These are phyloP conservation scores for Apis dorsata DNA, from an alignment of 1,140 invertebrate genomes.

Conservation along the genomic window DNA sequence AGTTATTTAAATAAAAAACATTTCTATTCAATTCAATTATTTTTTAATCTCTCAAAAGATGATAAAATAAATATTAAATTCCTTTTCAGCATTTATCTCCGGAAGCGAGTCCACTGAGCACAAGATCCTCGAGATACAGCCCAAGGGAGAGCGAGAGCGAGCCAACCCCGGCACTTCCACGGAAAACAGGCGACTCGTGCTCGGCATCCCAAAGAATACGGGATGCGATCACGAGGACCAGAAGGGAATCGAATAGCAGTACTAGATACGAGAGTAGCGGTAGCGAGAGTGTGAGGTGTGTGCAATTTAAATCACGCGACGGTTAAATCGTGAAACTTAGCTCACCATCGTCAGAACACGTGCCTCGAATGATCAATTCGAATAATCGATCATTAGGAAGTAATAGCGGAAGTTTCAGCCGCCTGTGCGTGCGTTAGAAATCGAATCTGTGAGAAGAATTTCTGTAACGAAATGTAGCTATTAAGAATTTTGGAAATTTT, in stretches of 20 bases:
- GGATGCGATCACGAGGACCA: constrained; percentile 77
- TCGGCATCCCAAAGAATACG: constrained; percentile 77
- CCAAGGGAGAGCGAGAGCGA: constrained; percentile 79
- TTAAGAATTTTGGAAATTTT: not conserved
- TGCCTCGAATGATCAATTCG: not conserved
- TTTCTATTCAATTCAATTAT: not conserved
- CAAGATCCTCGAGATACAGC: constrained; percentile 78
- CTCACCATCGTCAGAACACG: not conserved
- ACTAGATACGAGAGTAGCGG: constrained; percentile 78
- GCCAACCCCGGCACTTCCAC: constrained; percentile 76
- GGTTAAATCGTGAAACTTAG: not conserved
- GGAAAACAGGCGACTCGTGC: constrained; percentile 75
- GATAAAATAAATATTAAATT: not conserved
- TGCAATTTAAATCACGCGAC: not conserved
- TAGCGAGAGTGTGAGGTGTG: constrained; percentile 76
- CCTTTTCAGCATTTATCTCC: constrained; percentile 74
- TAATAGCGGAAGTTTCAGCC: not conserved
- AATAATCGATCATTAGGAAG: not conserved
- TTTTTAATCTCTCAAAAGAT: not conserved
- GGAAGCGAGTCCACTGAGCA: constrained; percentile 78
- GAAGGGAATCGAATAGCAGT: constrained; percentile 77
- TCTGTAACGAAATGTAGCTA: not conserved
- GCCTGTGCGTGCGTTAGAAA: not conserved
- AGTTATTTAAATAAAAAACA: not conserved
- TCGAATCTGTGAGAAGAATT: not conserved